Evolutionary conservation across 2,113 vertebrate species (phyloP), one percentile per base, ranked within the genome.

Genomic region (Miniopterus natalensis): DNA sequence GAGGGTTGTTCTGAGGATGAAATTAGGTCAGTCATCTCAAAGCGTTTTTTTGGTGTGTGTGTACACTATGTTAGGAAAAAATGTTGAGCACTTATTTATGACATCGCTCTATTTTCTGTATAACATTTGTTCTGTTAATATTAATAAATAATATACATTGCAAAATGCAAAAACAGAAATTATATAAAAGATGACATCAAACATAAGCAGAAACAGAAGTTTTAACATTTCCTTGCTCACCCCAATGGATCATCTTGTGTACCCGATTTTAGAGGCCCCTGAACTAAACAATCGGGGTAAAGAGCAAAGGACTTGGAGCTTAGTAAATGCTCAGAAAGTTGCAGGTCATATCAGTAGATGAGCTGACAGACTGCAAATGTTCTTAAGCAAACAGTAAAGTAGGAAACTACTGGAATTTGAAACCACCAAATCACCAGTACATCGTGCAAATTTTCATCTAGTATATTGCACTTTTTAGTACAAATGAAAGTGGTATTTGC

Each of bases 381-480:
- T 88, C 88, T 85, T 68, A 92, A 81, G 36, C 88, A 92, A 97
- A 94, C 0, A 83, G 77, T 66, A 73, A 78, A 90, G 88, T 42
- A 95, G 81, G 55, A 95, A 96, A 94, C 85, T 70, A 92, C 73
- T 86, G 88, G 57, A 88, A 95, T 92, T 92, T 84, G 90, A 94
- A 90, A 45, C 90, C 78, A 74, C 20, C 12, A 70, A 94, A 81
- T 96, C 90, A 92, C 66, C 53, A 49, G 80, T 13, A 92, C 18
- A 78, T 75, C 87, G 80, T 77, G 66, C 55, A 95, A 79, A 89
- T 79, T 77, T 92, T 95, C 95, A 66, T 74, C 73, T 81, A 78
- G 79, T 68, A 55, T 25, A 29, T 88, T 88, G 75, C 68, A 59
- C 47, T 53, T 88, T 93, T 88, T 73, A 84, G 92, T 68, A 55